These are phyloP conservation scores for Acanthurus tractus DNA, from an alignment of 2,797 vertebrate species.

Conservation along the genomic window DNA sequence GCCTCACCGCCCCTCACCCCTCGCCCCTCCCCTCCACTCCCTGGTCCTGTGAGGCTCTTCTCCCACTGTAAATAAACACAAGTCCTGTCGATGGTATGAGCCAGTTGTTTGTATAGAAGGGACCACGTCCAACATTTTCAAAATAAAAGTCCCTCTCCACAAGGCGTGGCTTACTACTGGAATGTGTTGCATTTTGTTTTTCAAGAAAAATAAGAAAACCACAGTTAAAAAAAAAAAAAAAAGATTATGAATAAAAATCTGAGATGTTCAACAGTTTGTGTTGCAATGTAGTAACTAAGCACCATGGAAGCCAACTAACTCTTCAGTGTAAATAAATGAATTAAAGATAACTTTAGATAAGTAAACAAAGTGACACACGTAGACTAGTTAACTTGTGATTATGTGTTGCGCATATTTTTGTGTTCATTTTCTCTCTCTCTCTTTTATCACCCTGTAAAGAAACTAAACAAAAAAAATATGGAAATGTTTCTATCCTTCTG, in stretches of 20 bases:
- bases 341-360: slow-evolving; percentile 86
- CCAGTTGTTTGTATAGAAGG: slow-evolving; percentile 82
- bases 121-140: slow-evolving; percentile 78
- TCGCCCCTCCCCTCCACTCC: slow-evolving; percentile 46
- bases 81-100: slow-evolving; percentile 82
- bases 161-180: slow-evolving; percentile 87
- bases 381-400: slow-evolving; percentile 88
- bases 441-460: slow-evolving; percentile 84
- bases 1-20: slow-evolving; percentile 52
- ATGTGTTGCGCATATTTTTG: slow-evolving; percentile 89
- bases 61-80: slow-evolving; percentile 83
- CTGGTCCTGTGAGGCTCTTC: slow-evolving; percentile 60
- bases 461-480: slow-evolving; percentile 78
- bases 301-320: slow-evolving; percentile 88
- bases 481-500: slow-evolving; percentile 83
- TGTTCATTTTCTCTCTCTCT: slow-evolving; percentile 86
- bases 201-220: slow-evolving; percentile 82
- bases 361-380: slow-evolving; percentile 85
- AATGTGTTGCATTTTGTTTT: slow-evolving; percentile 90
- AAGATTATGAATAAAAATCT: slow-evolving; percentile 68
- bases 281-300: slow-evolving; percentile 88
- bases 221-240: slow-evolving; percentile 59
- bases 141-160: slow-evolving; percentile 80
- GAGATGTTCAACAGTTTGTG: slow-evolving; percentile 84
- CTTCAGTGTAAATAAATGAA: slow-evolving; percentile 88